Evolutionary conservation across 2,797 vertebrate genomes (phyloP).

Genomic region (Argyrosomus regius): DNA sequence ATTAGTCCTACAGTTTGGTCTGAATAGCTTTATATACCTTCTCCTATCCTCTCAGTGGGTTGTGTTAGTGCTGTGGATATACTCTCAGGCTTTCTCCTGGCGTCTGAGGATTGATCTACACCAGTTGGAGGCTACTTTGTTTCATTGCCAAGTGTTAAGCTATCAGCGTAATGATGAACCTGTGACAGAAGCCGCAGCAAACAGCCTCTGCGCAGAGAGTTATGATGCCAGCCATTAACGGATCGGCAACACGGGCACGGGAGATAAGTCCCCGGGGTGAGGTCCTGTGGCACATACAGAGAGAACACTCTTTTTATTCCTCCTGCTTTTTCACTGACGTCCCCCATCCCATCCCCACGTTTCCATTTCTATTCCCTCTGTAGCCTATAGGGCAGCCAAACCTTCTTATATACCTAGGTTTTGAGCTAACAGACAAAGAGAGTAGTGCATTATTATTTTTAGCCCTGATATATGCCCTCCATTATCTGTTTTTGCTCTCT

Average conservation of each 20-base stretch:
- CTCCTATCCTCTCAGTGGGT: conserved; percentile 36
- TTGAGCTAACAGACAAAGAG: conserved; percentile 9
- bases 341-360: conserved; percentile 44
- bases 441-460: conserved; percentile 13
- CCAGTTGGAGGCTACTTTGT: conserved; percentile 74
- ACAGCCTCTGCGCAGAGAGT: conserved; percentile 73
- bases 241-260: conserved; percentile 71
- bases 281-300: conserved; percentile 65
- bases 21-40: conserved; percentile 42
- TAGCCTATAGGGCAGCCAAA: conserved; percentile 17
- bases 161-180: conserved; percentile 86
- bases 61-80: conserved; percentile 58
- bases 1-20: conserved; percentile 23
- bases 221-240: conserved; percentile 77
- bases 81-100: conserved; percentile 57
- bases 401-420: conserved; percentile 11
- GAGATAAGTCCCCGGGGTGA: conserved; percentile 76
- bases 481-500: conserved; percentile 14
- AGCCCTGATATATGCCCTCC: conserved; percentile 16
- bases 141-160: conserved; percentile 78
- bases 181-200: conserved; percentile 76
- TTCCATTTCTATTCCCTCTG: conserved; percentile 38
- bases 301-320: conserved; percentile 55
- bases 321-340: conserved; percentile 41
- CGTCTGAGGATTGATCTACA: conserved; percentile 74